Base-by-base conservation (phyloP, 2,797 vertebrate genomes). In the Ctenopoma multispine region DNA sequence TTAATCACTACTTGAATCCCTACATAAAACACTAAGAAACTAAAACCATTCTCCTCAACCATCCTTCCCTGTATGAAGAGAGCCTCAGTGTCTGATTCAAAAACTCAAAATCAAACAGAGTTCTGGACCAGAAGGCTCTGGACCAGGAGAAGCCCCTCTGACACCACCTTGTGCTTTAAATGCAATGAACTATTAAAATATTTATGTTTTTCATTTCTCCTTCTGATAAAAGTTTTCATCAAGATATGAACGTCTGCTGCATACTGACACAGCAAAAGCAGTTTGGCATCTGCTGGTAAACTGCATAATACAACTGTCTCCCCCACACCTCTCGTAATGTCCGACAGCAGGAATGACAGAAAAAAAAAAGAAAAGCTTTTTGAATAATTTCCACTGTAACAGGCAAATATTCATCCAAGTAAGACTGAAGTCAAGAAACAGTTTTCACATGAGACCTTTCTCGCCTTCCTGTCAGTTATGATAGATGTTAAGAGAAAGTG, bases 241-340 rank as follows among this genome's bases (percentile, higher is more conserved):
- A 29, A 29, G 4, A 50, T 34, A 17, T 4, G 31, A 29, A 47
- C 15, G 54, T 31, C 7, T 23, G 31, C 58, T 63, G 38, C 60
- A 47, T 34, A 47, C 40, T 10, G 51, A 64, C 50, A 65, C 66
- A 43, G 21, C 60, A n/a, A 70, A 57, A 50, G 36, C 56, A 57
- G 44, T 71, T 70, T 75, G 69, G 73, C 63, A 60, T 76, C 64
- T 1, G 63, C 55, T 70, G 47, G 29, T 44, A 21, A 44, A 54
- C 36, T 49, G 64, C 41, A 50, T 56, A 63, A 43, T 49, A 44
- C 54, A 49, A 12, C 24, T 13, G 50, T 76, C 24, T 13, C 15
- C 1, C 41, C 24, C 49, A 29, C 17, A 34, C n/a, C 1, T n/a
- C 23, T 21, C 34, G 2, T 2, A 13, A 29, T 14, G 40, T 50